Evolutionary conservation across 2,113 vertebrate genomes (phyloP), one percentile per base, ranked within the genome.

Genomic region (Lepidothrix coronata): DNA sequence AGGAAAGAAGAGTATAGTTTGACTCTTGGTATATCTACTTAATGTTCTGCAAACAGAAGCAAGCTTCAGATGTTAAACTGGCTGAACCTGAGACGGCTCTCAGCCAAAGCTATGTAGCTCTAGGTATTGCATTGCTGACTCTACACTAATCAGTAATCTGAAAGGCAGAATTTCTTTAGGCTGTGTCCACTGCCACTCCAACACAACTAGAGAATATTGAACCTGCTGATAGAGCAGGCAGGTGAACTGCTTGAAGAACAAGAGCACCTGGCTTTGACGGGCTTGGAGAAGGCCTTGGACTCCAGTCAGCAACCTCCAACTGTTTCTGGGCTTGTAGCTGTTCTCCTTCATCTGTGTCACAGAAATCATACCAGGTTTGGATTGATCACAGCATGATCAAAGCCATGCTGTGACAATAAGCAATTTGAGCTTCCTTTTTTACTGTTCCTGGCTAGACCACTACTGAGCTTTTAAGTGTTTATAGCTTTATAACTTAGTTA

Each of bases 181-280:
- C 13, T 81, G 55, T 58, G 37, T 25, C 33, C 17, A 18, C 22
- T 58, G 51, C 20, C 16, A 7, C 15, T 20, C 22, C 12, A 46
- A 43, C 0, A 1, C 7, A 62, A 20, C 41, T 25, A 27, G 24
- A 37, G 31, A 58, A 31, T 44, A 62, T 28, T 17, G 25, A 61
- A 37, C 20, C 28, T 0, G 0, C 63, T 44, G 46, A 35, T 2
- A 16, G 37, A 70, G 37, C 28, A 51, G 51, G 12, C n/a, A 82
- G 51, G 27, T 9, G 9, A 12, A 13, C 20, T 30, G 14, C 39
- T 58, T 37, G 25, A 74, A 35, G 67, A 55, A 71, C 27, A 55
- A 33, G 33, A 35, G 12, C 35, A 46, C 9, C 3, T 17, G 54
- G 30, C 6, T 86, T 66, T 74, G 51, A 77, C 33, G 16, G 37